Evolutionary conservation across 2,113 vertebrate species (phyloP).

Genomic region (Zosterops lateralis): DNA sequence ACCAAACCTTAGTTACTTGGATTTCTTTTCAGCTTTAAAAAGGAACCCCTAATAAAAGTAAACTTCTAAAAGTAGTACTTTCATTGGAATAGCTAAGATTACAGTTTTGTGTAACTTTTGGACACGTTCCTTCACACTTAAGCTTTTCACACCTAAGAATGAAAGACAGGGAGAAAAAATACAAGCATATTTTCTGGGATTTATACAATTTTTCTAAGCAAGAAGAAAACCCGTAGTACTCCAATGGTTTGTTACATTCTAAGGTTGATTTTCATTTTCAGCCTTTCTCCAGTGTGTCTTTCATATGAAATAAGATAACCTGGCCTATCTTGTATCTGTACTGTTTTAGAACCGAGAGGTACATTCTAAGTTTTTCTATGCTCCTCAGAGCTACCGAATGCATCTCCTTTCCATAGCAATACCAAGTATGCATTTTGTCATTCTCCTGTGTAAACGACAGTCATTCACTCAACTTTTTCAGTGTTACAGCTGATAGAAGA

Average conservation of each 20-base stretch:
- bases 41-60: background rate
- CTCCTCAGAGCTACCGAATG: background rate
- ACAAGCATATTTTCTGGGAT: background rate
- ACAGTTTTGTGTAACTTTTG: background rate
- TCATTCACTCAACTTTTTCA: background rate
- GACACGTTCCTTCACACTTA: background rate
- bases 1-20: background rate
- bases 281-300: background rate
- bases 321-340: background rate
- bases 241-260: background rate
- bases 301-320: background rate
- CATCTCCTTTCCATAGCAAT: background rate
- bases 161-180: background rate
- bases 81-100: background rate
- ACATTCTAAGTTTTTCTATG: background rate
- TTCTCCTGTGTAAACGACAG: background rate
- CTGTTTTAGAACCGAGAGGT: background rate
- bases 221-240: background rate
- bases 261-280: background rate
- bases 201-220: background rate
- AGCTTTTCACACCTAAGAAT: background rate
- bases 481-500: background rate
- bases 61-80: background rate
- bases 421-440: background rate
- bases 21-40: background rate